Evolutionary conservation across 2,113 vertebrate species (phyloP).

Genomic region (Eretmochelys imbricata): DNA sequence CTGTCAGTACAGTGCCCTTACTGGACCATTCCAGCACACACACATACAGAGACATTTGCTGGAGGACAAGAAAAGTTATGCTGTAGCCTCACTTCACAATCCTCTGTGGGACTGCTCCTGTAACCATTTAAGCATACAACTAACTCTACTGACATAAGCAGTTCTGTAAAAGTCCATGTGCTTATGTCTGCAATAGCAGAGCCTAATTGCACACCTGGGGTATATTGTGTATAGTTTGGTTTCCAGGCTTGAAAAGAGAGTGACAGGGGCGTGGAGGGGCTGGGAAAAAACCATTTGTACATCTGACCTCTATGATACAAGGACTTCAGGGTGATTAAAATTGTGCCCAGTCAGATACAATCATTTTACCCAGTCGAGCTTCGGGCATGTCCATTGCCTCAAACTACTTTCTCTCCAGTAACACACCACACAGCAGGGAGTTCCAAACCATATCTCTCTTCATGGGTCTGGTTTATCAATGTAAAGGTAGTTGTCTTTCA

Average conservation of each 20-base stretch:
- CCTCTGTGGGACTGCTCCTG: not conserved
- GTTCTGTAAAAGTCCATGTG: not conserved
- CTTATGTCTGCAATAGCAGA: not conserved
- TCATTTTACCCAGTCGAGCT: not conserved
- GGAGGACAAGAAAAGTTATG: conserved; percentile 26
- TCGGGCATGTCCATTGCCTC: not conserved
- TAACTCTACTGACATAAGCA: not conserved
- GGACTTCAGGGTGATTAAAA: not conserved
- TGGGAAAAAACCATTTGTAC: not conserved
- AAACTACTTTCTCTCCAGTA: not conserved
- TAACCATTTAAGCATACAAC: conserved; percentile 32
- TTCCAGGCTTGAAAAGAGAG: not conserved
- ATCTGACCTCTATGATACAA: not conserved
- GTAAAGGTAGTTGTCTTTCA: not conserved
- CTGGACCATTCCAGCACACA: conserved; percentile 5
- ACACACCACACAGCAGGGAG: not conserved
- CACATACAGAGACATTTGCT: conserved; percentile 13
- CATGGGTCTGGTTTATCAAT: not conserved
- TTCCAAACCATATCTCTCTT: not conserved
- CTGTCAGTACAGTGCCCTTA: conserved; percentile 9
- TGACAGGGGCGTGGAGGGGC: rapidly evolving
- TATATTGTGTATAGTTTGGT: not conserved
- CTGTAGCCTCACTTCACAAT: conserved; percentile 9
- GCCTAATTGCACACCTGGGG: not conserved
- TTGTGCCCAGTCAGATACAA: not conserved